Evolutionary conservation across 2,888 invertebrate species (phyloP).

Genomic region (Antheraea assamensis): DNA sequence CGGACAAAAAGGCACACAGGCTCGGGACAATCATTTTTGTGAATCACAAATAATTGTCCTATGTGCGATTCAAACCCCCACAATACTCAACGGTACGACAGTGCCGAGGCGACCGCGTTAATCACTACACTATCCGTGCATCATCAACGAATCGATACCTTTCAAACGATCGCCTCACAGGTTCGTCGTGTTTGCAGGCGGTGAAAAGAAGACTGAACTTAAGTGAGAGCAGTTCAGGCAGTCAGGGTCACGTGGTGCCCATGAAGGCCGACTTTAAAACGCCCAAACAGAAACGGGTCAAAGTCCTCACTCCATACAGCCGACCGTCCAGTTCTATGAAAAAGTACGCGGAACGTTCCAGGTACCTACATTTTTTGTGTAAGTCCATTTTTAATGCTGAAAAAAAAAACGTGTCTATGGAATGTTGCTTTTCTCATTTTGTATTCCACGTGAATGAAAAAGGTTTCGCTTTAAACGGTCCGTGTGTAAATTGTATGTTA

Average conservation of each 20-base stretch:
- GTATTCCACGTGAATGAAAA: slow-evolving; percentile 9
- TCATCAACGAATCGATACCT: not conserved
- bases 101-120: not conserved
- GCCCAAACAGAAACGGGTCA: slow-evolving; percentile 82
- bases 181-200: slow-evolving; percentile 69
- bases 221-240: slow-evolving; percentile 83
- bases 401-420: slow-evolving; percentile 3
- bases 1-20: too few relatives aligned
- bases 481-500: not conserved
- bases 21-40: too few relatives aligned
- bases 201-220: slow-evolving; percentile 92
- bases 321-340: slow-evolving; percentile 81
- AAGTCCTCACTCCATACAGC: slow-evolving; percentile 75
- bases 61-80: too few relatives aligned
- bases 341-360: slow-evolving; percentile 80
- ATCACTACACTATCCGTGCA: not conserved
- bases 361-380: slow-evolving; percentile 59
- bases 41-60: too few relatives aligned
- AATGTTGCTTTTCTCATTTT: slow-evolving; percentile 2
- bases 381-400: slow-evolving; percentile 18
- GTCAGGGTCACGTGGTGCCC: slow-evolving; percentile 82
- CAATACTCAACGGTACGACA: too few relatives aligned
- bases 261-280: slow-evolving; percentile 86
- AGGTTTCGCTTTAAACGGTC: not conserved
- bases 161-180: slow-evolving; percentile 14